These are phyloP conservation scores for Morpho helenor DNA, from an alignment of 2,888 invertebrate species.

Conservation along the genomic window DNA sequence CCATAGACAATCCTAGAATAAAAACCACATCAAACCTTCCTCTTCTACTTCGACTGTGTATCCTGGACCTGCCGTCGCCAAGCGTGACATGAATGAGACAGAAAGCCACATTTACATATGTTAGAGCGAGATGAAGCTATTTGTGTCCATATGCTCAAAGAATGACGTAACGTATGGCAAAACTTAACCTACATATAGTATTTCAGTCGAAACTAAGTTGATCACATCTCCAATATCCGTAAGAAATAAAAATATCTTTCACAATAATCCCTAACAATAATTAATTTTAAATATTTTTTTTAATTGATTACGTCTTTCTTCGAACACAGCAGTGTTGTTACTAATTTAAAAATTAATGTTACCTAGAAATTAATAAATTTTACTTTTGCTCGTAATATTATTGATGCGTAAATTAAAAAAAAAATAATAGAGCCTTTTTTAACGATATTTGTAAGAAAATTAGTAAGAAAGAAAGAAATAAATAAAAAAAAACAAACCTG, in stretches of 20 bases:
- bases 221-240: no score
- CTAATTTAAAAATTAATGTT: constrained; percentile 6
- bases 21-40: constrained; percentile 69
- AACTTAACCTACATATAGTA: neutral
- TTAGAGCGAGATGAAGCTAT: constrained; percentile 67
- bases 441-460: no score
- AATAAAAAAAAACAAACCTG: constrained; percentile 80
- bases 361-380: no score
- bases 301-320: constrained; percentile 2
- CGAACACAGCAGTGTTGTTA: neutral
- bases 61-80: constrained; percentile 66
- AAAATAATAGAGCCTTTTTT: no score
- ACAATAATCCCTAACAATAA: no score
- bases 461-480: no score
- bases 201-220: no score
- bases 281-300: neutral
- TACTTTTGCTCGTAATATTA: no score
- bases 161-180: constrained; percentile 2
- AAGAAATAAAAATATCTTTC: no score
- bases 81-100: constrained; percentile 68
- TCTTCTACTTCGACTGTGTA: constrained; percentile 72
- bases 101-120: constrained; percentile 76
- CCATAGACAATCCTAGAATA: constrained; percentile 37
- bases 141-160: constrained; percentile 21
- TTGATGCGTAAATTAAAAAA: no score